Base-by-base conservation (phyloP, 2,888 invertebrate species). In the Pseudococcus longispinus region DNA sequence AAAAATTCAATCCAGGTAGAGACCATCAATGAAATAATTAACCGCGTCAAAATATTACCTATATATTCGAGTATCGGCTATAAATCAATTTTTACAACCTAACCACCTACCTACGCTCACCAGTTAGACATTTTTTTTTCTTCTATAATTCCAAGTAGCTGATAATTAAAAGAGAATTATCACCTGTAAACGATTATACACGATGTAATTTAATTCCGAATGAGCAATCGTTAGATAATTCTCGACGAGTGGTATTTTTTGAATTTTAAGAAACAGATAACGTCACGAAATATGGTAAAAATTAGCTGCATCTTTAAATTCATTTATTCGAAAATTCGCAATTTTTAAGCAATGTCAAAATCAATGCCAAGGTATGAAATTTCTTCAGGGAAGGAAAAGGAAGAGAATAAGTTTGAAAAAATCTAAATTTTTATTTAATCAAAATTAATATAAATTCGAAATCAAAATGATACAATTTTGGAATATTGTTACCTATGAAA, bases 1-100 rank as follows among this genome's bases (percentile, higher is more conserved):
- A n/a, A 80, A 80, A 80, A 42, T 60, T 29, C 74, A 37, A 74
- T 80, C n/a, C 42, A 42, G 77, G 77, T 80, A 80, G 23, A 42
- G 23, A 42, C 9, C 20, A 80, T 42, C 32, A 42, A 80, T 80
- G 77, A 29, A 80, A 42, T 80, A 80, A 80, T 42, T 80, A 37
- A 42, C 37, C 20, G 42, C 77, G 42, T 80, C 77, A 80, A 80
- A 80, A 80, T 29, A 42, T 20, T 20, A 80, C 74, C 60, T n/a
- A 23, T 23, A 23, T 60, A 55, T 60, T 23, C 18, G 18, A 74
- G 18, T 37, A 37, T 37, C 13, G n/a, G 11, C 65, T 26, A 65
- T 65, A 65, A 65, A 65, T 65, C 65, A 65, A 65, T 65, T 65
- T 65, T 65, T 51, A 51, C 51, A n/a, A 51, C 8, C 15, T 51